Evolutionary conservation across 2,888 invertebrate species (phyloP).

Genomic region (Drosophila quinaria): DNA sequence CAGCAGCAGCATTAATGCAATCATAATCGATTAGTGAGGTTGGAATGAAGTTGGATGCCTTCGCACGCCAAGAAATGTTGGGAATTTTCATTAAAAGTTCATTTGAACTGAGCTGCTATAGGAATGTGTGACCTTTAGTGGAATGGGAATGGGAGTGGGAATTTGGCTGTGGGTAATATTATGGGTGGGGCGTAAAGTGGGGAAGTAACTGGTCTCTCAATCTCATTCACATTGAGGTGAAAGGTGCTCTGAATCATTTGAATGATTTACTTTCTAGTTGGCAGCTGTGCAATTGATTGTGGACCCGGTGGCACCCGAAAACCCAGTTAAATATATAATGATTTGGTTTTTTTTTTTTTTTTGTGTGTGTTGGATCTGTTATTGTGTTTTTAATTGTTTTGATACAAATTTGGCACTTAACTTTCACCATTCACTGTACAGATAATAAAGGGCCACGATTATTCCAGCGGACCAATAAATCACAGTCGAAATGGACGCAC

Average conservation of each 20-base stretch:
- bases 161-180: neutral
- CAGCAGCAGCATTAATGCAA: neutral
- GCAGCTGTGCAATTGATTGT: constrained; percentile 32
- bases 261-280: constrained; percentile 49
- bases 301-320: constrained; percentile 3
- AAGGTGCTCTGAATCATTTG: constrained; percentile 49
- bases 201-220: constrained; percentile 10
- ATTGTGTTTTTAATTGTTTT: constrained; percentile 17
- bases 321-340: constrained; percentile 2
- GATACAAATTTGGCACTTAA: constrained; percentile 11
- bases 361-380: neutral
- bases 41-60: constrained; percentile 25
- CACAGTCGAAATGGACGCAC: constrained; percentile 75
- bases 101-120: constrained; percentile 8
- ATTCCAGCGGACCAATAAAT: constrained; percentile 4
- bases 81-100: constrained; percentile 46
- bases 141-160: neutral
- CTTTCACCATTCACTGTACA: constrained; percentile 37
- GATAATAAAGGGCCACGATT: constrained; percentile 16
- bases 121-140: constrained; percentile 50
- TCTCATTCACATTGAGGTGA: constrained; percentile 37
- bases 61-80: constrained; percentile 17
- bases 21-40: constrained; percentile 18
- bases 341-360: neutral
- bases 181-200: neutral